Conservation (phyloP, 2,888 invertebrate genomes). For the Rhaphigaster nebulosa region DNA sequence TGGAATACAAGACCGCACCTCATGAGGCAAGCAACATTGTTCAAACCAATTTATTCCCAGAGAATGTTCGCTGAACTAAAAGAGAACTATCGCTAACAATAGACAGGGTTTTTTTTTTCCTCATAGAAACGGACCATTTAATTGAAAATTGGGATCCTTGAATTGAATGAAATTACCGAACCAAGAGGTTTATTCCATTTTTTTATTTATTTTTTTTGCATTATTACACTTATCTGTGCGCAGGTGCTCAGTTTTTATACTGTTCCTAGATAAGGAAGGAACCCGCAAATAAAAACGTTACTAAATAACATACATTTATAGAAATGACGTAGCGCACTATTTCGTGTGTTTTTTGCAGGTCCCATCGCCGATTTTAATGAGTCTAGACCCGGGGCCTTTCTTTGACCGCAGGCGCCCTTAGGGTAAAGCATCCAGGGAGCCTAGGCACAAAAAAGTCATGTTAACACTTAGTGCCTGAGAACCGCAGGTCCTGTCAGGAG, state of each 20-base stretch:
- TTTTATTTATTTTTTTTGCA: background rate
- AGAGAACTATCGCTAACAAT: background rate
- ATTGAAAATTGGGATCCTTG: background rate
- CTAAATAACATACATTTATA: conserved; percentile 9
- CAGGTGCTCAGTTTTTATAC: too few relatives aligned
- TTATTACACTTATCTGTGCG: too few relatives aligned
- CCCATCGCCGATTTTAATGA: conserved; percentile 30
- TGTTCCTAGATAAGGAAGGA: background rate
- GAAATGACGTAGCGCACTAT: background rate
- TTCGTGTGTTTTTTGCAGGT: background rate
- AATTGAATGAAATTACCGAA: background rate
- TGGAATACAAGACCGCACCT: conserved; percentile 37
- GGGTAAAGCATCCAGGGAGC: background rate
- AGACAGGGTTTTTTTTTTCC: background rate
- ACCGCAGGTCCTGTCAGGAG: conserved; percentile 22
- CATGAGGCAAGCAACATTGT: conserved; percentile 7
- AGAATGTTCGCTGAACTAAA: background rate
- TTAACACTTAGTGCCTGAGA: conserved; percentile 26
- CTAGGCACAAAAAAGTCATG: conserved; percentile 40
- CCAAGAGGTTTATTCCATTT: background rate
- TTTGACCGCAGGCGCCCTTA: conserved; percentile 36
- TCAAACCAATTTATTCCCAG: background rate
- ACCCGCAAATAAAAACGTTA: background rate
- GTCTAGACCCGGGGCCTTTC: background rate
- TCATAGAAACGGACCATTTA: background rate